phyloP scores from a whole-genome alignment of 2,888 invertebrate species.

The Ennomos quercinarius region DNA sequence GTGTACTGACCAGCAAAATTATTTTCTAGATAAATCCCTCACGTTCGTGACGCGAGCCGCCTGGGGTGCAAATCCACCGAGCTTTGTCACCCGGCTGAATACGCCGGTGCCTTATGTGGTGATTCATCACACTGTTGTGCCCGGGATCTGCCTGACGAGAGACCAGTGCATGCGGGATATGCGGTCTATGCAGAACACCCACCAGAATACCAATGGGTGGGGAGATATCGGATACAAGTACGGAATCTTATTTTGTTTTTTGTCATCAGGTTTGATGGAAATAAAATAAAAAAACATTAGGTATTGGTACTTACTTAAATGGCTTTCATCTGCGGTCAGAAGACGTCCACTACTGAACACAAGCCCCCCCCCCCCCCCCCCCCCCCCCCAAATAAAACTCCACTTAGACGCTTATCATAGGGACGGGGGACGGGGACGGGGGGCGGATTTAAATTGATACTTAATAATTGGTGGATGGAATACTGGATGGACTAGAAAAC shows the following conservation, averaged over 20 bases:
- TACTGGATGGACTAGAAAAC: no score
- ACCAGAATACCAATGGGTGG: slow-evolving; percentile 86
- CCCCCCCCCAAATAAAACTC: no score
- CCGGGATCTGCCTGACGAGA: slow-evolving; percentile 82
- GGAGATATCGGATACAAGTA: slow-evolving; percentile 88
- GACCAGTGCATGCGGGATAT: slow-evolving; percentile 84
- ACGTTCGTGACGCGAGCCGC: slow-evolving; percentile 49
- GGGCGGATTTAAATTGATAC: no score
- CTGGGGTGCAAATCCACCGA: slow-evolving; percentile 86
- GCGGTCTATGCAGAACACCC: slow-evolving; percentile 87
- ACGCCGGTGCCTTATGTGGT: slow-evolving; percentile 87
- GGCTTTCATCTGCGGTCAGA: no score
- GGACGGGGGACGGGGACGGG: no score
- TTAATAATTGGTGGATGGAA: no score
- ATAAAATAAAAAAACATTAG: no score
- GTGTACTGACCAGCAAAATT: not conserved
- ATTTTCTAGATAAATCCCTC: slow-evolving; percentile 5
- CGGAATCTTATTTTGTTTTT: slow-evolving; percentile 32
- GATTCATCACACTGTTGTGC: slow-evolving; percentile 88
- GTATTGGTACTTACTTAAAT: no score
- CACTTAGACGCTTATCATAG: no score
- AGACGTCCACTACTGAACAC: no score
- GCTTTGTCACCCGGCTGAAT: slow-evolving; percentile 66
- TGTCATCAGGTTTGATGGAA: no score
- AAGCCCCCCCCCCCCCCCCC: no score